These are phyloP conservation scores for Cardiocondyla obscurior DNA, from an alignment of 1,140 invertebrate genomes.

Conservation along the genomic window DNA sequence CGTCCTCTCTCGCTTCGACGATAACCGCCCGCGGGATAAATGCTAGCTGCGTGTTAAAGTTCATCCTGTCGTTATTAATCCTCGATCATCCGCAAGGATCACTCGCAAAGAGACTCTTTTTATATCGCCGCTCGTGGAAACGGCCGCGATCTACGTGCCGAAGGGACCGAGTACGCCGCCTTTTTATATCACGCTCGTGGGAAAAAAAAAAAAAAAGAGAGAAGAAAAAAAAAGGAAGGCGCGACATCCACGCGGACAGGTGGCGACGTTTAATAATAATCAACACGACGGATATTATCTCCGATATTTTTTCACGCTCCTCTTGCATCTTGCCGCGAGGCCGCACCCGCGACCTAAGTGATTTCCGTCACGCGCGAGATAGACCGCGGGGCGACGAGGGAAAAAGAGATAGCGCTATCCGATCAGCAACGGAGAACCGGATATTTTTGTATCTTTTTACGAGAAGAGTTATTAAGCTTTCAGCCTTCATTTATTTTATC, in stretches of 20 bases:
- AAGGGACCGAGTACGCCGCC: not conserved
- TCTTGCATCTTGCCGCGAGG: slow-evolving; percentile 26
- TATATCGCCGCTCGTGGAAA: slow-evolving; percentile 53
- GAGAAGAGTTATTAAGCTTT: slow-evolving; percentile 36
- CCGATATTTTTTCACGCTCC: slow-evolving; percentile 45
- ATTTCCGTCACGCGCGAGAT: slow-evolving; percentile 20
- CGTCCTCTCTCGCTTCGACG: slow-evolving; percentile 40
- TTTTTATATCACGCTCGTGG: slow-evolving; percentile 41
- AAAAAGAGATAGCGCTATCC: not conserved
- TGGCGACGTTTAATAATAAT: slow-evolving; percentile 51
- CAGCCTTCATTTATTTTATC: not conserved
- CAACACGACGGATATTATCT: slow-evolving; percentile 28
- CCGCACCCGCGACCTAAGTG: slow-evolving; percentile 11
- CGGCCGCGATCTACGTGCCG: slow-evolving; percentile 23
- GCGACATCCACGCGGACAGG: slow-evolving; percentile 26
- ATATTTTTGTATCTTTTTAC: slow-evolving; percentile 7
- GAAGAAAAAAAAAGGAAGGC: too few relatives aligned
- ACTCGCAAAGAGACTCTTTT: slow-evolving; percentile 56
- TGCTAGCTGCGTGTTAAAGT: slow-evolving; percentile 55
- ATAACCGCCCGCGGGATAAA: slow-evolving; percentile 51
- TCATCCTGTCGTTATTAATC: slow-evolving; percentile 58
- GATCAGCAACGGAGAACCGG: not conserved
- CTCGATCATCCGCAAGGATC: slow-evolving; percentile 55
- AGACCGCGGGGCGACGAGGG: not conserved
- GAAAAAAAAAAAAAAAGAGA: too few relatives aligned